Base-by-base conservation (phyloP, 2,888 invertebrate genomes). In the Agrotis segetum region DNA sequence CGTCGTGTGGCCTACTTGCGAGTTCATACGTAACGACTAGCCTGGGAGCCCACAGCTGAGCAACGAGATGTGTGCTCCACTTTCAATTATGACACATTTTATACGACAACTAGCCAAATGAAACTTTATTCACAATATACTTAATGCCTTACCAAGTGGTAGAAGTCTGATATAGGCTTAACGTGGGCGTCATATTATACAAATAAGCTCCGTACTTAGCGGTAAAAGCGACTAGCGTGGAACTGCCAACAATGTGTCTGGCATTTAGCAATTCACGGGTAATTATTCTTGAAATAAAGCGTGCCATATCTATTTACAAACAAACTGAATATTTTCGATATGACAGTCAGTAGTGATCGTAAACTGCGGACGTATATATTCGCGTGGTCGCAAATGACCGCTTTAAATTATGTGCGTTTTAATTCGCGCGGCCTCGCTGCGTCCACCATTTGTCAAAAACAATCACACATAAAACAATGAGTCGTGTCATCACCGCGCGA, bases 401-500 rank as follows among this genome's bases (percentile, higher is more conserved):
- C 88, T 88, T 91, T 92, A 90, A 92, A 92, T 92, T 90, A 89
- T 79, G 81, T 79, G 87, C 87, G 84, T 91, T 92, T 92, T 91
- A 92, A 91, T 89, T 86, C 85, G 80, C 81, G 81, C 74, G 81
- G 80, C 73, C 84, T 87, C 80, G 80, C 76, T 76, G 76, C 78
- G 84, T 75, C 83, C 85, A 87, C 90, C 90, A 90, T 93, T 92
- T 91, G 89, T 93, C 92, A 92, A 92, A 93, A 93, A 92, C 92
- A 92, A 93, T 92, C 90, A 88, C 90, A 90, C 87, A 87, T 88
- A 89, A 88, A 92, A 92, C 92, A 93, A 93, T 91, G 92, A 90
- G 86, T 87, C 89, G 84, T 87, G 92, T 91, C 92, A 89, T 81
- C 90, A 88, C 83, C 82, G 86, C 74, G 70, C 76, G 77, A 84